Base-by-base conservation (phyloP, 2,113 vertebrate species). In the Poeciliopsis retropinna region DNA sequence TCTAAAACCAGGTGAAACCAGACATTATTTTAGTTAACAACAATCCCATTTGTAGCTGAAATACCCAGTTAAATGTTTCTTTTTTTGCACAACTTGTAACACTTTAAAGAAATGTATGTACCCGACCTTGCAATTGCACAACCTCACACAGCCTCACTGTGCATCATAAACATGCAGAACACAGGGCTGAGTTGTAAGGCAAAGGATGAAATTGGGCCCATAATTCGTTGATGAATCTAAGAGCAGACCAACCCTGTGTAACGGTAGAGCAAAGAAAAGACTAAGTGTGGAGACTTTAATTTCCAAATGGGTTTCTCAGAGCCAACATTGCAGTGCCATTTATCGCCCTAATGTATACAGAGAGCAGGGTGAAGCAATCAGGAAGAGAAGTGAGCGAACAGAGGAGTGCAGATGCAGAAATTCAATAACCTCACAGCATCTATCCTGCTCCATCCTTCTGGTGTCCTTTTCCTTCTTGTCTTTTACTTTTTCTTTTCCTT, bases 331-430 rank as follows among this genome's bases (percentile, higher is more conserved):
- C 66, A 2, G 30, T 14, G 60, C 57, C 70, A 65, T 86, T 80
- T 57, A 71, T 83, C 37, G 60, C 11, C 51, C 64, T 66, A 37
- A 80, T 78, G 54, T 65, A 39, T 17, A 51, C 63, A n/a, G 74
- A 75, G 70, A 68, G 2, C 34, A 67, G 70, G 74, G 66, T 30
- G 70, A 68, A 62, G 71, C 74, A 68, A 71, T 78, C 84, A 66
- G 64, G 30, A 15, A 14, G 74, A 78, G 64, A 67, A 77, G 78
- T 29, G 44, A 70, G 64, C 32, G 8, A 60, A 61, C 70, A n/a
- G 64, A 73, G 7, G 63, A 70, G 71, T 7, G 44, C 60, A 60
- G 62, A 76, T 67, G 75, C 75, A 64, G 41, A 76, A 67, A 76
- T 54, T 60, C 69, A 70, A 63, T 67, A 72, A 81, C 78, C 72